Percentiles rank a stretch among this genome's conserved stretches.
Conservation (phyloP, 2,113 vertebrate species). For the Peromyscus maniculatus region DNA sequence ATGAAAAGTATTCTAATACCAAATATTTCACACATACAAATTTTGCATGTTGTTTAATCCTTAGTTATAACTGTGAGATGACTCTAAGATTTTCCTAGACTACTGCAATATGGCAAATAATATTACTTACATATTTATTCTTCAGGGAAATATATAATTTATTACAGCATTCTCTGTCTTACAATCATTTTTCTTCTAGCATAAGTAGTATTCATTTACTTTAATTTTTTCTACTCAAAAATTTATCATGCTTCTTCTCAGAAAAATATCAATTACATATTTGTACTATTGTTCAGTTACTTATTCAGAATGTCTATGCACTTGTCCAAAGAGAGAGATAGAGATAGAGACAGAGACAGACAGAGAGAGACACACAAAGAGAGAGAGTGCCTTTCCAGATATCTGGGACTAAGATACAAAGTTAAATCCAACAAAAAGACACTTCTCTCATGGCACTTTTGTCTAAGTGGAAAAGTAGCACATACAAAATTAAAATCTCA, state of each 20-base stretch:
- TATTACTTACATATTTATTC: constrained; percentile 2
- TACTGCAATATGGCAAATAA: background rate
- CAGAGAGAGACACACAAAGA: no score
- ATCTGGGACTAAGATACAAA: background rate
- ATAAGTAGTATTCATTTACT: background rate
- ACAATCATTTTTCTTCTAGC: background rate
- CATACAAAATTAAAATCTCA: background rate
- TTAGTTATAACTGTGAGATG: background rate
- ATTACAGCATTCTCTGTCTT: background rate
- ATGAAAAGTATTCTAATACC: background rate
- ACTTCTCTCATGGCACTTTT: constrained; percentile 11
- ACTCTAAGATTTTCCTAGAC: background rate
- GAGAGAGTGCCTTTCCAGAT: background rate
- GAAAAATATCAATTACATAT: background rate
- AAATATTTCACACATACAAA: background rate
- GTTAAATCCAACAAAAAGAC: background rate
- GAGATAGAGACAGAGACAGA: no score
- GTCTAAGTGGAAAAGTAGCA: background rate
- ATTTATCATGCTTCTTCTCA: background rate
- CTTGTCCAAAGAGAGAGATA: background rate
- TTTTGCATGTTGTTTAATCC: background rate
- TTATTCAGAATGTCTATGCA: background rate
- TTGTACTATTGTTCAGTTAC: background rate
- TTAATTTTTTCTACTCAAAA: background rate
- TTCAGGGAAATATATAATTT: background rate